These are phyloP conservation scores for Elysia crispata DNA, from an alignment of 2,888 invertebrate genomes.

Conservation along the genomic window DNA sequence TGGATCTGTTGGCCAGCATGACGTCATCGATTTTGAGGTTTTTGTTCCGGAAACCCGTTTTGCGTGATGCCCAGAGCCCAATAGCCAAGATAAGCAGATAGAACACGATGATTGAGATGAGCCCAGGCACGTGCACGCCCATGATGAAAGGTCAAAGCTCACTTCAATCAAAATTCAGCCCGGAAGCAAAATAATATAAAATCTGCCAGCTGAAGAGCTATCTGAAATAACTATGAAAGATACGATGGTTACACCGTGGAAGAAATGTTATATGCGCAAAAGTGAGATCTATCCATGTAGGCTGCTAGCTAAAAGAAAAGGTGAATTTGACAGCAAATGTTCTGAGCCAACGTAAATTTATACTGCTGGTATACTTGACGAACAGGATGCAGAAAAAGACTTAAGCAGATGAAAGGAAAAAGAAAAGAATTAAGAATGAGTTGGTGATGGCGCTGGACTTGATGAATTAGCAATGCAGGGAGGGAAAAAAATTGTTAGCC, in stretches of 20 bases:
- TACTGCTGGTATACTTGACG: no score
- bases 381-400: no score
- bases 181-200: background rate
- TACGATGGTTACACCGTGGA: no score
- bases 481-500: no score
- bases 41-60: slow-evolving; percentile 82
- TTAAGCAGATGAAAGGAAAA: background rate
- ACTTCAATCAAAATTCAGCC: background rate
- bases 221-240: background rate
- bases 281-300: background rate
- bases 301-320: no score
- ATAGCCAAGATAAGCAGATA: slow-evolving; percentile 96
- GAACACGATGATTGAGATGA: slow-evolving; percentile 95
- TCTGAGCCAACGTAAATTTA: no score
- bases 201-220: background rate
- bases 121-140: slow-evolving; percentile 86
- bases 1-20: slow-evolving; percentile 98
- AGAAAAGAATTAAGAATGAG: no score
- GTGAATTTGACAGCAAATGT: no score
- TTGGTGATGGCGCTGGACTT: no score
- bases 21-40: slow-evolving; percentile 83
- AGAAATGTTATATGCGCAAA: background rate
- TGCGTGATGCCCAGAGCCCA: slow-evolving; percentile 97
- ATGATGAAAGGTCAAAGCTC: slow-evolving; percentile 53
- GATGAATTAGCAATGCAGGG: no score